A percentile compares a stretch with the other conserved stretches of the same genome.
phyloP scores from a whole-genome alignment of 2,888 invertebrate species.

The Tryphoninae sp. region DNA sequence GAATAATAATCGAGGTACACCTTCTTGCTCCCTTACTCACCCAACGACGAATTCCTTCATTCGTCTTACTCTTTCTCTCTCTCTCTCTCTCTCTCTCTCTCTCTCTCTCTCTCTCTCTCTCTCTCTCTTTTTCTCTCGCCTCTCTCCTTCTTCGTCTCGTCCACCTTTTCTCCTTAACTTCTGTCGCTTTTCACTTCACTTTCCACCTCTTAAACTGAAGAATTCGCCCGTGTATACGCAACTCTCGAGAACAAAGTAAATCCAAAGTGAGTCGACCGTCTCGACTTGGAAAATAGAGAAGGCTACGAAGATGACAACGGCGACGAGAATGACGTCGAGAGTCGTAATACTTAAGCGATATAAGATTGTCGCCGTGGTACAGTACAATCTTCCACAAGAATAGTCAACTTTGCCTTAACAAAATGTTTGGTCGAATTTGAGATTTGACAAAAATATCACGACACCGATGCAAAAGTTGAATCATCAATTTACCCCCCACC shows the following conservation, averaged over 20 bases:
- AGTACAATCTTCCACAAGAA: slow-evolving; percentile 30
- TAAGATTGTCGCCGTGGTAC: slow-evolving; percentile 16
- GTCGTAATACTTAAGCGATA: slow-evolving; percentile 5
- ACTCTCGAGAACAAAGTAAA: slow-evolving; percentile 69
- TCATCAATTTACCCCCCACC: no score
- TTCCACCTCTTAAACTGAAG: slow-evolving; percentile 38
- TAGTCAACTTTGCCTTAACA: background rate
- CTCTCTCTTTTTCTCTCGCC: background rate
- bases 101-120: background rate
- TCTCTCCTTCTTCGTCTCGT: slow-evolving; percentile 27
- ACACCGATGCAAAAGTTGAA: background rate
- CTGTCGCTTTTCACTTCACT: slow-evolving; percentile 48
- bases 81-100: no score
- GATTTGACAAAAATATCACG: background rate
- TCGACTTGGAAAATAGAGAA: slow-evolving; percentile 40
- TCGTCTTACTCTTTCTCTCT: slow-evolving; percentile 4
- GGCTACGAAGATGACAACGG: slow-evolving; percentile 10
- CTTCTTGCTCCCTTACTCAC: background rate
- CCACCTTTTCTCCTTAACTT: slow-evolving; percentile 24
- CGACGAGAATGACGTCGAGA: slow-evolving; percentile 26
- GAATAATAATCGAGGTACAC: slow-evolving; percentile 59
- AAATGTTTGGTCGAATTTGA: background rate
- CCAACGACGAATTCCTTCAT: slow-evolving; percentile 31
- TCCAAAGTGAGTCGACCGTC: slow-evolving; percentile 56
- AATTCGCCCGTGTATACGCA: slow-evolving; percentile 58